Evolutionary conservation across 37 sponge, comb jelly and placozoan species (phyloP).

Genomic region (Chondrilla cf. caribensis): DNA sequence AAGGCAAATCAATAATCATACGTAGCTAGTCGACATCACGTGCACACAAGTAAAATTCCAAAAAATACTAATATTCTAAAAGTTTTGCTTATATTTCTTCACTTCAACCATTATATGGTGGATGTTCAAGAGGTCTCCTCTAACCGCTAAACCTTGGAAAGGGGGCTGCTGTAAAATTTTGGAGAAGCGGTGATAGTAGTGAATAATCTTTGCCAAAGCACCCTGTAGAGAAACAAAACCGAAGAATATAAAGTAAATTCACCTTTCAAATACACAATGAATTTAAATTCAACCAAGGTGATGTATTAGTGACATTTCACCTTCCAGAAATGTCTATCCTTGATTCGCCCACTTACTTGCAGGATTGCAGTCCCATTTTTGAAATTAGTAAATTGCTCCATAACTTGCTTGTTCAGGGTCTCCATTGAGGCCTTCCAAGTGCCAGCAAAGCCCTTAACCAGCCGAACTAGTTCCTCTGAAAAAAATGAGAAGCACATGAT

Average conservation of each 20-base stretch:
- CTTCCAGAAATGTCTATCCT: not conserved
- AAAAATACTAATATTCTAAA: slow-evolving; percentile 35
- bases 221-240: slow-evolving; percentile 33
- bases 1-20: too few species aligned
- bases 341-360: slow-evolving; percentile 80
- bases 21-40: not conserved
- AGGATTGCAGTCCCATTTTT: slow-evolving; percentile 94
- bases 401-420: slow-evolving; percentile 76
- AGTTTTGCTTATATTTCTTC: slow-evolving; percentile 80
- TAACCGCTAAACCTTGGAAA: slow-evolving; percentile 70
- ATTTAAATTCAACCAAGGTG: not conserved
- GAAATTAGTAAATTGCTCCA: slow-evolving; percentile 95
- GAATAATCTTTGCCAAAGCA: slow-evolving; percentile 90
- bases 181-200: slow-evolving; percentile 95
- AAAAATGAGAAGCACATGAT: too few species aligned
- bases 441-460: slow-evolving; percentile 80
- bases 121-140: slow-evolving; percentile 87
- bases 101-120: slow-evolving; percentile 99
- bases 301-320: not conserved
- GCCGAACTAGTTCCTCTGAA: slow-evolving; percentile 69
- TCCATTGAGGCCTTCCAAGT: slow-evolving; percentile 95
- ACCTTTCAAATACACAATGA: not conserved
- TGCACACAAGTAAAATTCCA: not conserved
- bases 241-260: not conserved
- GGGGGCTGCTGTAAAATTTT: slow-evolving; percentile 90